Percentiles rank a stretch among this genome's conserved stretches.
These are phyloP conservation scores for Cygnus atratus DNA, from an alignment of 2,113 vertebrate species.

Conservation along the genomic window DNA sequence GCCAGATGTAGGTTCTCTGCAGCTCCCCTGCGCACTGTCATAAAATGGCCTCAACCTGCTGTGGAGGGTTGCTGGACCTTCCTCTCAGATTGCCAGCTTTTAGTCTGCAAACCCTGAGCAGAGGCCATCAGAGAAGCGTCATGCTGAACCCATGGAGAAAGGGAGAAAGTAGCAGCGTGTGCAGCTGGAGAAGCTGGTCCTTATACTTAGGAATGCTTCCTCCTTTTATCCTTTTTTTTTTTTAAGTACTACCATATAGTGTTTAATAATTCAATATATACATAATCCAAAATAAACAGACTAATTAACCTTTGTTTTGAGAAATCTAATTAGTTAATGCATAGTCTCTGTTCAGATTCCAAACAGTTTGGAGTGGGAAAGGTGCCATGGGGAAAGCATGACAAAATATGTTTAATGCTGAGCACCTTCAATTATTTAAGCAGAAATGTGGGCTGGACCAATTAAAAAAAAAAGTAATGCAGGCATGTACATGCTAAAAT, in stretches of 20 bases:
- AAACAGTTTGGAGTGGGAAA: constrained; percentile 57
- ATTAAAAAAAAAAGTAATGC: not conserved
- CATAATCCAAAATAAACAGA: constrained; percentile 58
- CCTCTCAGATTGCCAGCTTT: not conserved
- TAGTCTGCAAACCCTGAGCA: too few species aligned
- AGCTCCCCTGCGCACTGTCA: not conserved
- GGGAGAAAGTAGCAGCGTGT: not conserved
- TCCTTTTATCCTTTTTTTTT: not conserved
- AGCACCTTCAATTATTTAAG: constrained; percentile 63
- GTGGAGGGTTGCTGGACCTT: not conserved
- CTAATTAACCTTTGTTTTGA: constrained; percentile 71
- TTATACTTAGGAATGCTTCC: not conserved
- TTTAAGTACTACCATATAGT: not conserved
- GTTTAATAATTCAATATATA: constrained; percentile 44
- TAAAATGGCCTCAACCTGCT: not conserved
- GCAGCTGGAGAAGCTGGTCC: not conserved
- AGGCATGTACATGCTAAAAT: constrained; percentile 25
- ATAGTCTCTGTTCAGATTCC: constrained; percentile 40
- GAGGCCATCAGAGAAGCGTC: not conserved
- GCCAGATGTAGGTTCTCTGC: not conserved
- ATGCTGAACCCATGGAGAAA: not conserved
- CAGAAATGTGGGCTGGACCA: constrained; percentile 46
- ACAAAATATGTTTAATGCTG: constrained; percentile 49
- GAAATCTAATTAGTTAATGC: constrained; percentile 63
- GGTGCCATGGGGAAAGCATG: constrained; percentile 49